These are phyloP conservation scores for Diabrotica balteata DNA, from an alignment of 2,888 invertebrate species.

Conservation along the genomic window DNA sequence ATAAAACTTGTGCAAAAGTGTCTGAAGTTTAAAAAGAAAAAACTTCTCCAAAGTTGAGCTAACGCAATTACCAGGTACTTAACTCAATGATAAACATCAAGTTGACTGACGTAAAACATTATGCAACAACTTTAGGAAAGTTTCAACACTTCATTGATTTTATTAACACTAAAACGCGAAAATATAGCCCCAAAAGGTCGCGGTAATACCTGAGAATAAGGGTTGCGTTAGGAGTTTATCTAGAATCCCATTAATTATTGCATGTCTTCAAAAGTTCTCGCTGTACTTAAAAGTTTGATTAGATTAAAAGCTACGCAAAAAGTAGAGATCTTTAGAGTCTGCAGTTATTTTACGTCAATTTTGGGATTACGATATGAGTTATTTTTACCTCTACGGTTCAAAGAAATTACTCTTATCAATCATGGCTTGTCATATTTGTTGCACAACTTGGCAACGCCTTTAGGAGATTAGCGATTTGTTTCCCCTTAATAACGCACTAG, in stretches of 20 bases:
- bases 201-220: neutral
- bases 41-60: constrained; percentile 1
- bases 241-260: constrained; percentile 4
- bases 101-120: constrained; percentile 23
- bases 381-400: no score
- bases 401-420: no score
- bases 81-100: constrained; percentile 28
- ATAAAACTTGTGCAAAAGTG: constrained; percentile 13
- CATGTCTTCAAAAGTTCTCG: neutral
- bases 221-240: neutral
- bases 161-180: constrained; percentile 10
- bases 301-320: no score
- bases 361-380: no score
- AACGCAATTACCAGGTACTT: constrained; percentile 24
- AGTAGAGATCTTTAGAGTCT: no score
- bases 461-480: no score
- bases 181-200: neutral
- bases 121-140: constrained; percentile 15
- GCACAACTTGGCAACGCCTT: no score
- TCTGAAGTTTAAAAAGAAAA: constrained; percentile 10
- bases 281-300: neutral
- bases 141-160: constrained; percentile 16
- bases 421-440: no score
- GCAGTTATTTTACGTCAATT: no score
- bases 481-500: no score